Evolutionary conservation across 2,888 invertebrate species (phyloP), one percentile per base, ranked within the genome.

Genomic region (Tanaodytes sp.): DNA sequence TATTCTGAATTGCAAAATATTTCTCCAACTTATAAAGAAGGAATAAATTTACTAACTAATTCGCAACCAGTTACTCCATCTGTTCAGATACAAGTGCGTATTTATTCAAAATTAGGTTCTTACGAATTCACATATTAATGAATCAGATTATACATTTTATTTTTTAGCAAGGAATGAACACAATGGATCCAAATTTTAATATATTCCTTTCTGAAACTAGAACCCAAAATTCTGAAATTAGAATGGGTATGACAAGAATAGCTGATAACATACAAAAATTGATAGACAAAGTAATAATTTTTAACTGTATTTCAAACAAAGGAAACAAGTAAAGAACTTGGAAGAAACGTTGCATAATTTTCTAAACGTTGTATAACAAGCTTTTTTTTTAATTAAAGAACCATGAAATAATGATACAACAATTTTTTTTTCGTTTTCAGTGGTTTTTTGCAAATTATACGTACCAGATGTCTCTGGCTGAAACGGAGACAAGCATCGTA

Each of bases 381-480:
- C n/a, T n/a, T n/a, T n/a, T n/a, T n/a, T n/a, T n/a, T n/a, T n/a
- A n/a, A n/a, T n/a, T n/a, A n/a, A n/a, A n/a, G n/a, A n/a, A n/a
- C n/a, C n/a, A n/a, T n/a, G n/a, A n/a, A n/a, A n/a, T n/a, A n/a
- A n/a, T n/a, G n/a, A n/a, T n/a, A n/a, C n/a, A n/a, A n/a, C n/a
- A n/a, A n/a, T n/a, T n/a, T n/a, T n/a, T n/a, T n/a, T n/a, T n/a
- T n/a, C n/a, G n/a, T 16, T 65, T 65, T 52, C 87, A 97, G 94
- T 98, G 97, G 96, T 97, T 98, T 86, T 86, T 93, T 79, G 96
- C 96, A 61, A 97, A 96, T 87, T 96, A 96, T 84, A 90, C 94
- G 59, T 96, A 95, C 86, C 96, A 97, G 85, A 88, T 95, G 80
- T 95, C 97, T 48, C 86, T 97, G 71, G 89, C 91, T 52, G 90